Conservation (phyloP, 2,113 vertebrate genomes). For the Campylomormyrus numenius region DNA sequence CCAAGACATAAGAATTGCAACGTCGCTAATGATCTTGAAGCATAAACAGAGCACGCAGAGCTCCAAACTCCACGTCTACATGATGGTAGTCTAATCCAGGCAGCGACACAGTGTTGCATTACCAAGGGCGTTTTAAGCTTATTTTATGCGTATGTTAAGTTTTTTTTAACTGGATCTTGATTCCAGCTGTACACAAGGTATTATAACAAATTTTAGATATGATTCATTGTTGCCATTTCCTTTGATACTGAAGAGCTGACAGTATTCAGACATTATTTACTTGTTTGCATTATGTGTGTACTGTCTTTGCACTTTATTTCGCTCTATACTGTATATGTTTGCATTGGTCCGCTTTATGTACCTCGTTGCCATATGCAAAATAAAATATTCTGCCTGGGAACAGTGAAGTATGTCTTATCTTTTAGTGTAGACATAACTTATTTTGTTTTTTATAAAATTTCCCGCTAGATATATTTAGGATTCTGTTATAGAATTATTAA, state of each 20-base stretch:
- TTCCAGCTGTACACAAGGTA: neutral
- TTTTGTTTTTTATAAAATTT: neutral
- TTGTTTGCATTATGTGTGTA: neutral
- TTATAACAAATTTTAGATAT: neutral
- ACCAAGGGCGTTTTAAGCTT: neutral
- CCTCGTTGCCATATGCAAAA: neutral
- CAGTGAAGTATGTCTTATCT: neutral
- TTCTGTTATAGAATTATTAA: neutral
- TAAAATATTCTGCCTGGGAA: neutral
- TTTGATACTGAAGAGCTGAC: neutral
- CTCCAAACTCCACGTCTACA: neutral
- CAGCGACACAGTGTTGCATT: neutral
- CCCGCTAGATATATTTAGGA: neutral
- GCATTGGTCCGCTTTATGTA: neutral
- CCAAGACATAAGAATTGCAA: conserved; percentile 1
- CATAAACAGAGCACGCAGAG: neutral
- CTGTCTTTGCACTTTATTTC: neutral
- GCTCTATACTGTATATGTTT: neutral
- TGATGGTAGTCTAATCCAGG: neutral
- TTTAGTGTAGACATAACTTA: neutral
- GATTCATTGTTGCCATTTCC: neutral
- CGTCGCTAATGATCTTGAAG: neutral
- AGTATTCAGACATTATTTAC: neutral
- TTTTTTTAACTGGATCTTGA: neutral
- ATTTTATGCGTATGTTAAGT: neutral